Base-by-base conservation (phyloP, 2,113 vertebrate species). In the Promerops cafer region DNA sequence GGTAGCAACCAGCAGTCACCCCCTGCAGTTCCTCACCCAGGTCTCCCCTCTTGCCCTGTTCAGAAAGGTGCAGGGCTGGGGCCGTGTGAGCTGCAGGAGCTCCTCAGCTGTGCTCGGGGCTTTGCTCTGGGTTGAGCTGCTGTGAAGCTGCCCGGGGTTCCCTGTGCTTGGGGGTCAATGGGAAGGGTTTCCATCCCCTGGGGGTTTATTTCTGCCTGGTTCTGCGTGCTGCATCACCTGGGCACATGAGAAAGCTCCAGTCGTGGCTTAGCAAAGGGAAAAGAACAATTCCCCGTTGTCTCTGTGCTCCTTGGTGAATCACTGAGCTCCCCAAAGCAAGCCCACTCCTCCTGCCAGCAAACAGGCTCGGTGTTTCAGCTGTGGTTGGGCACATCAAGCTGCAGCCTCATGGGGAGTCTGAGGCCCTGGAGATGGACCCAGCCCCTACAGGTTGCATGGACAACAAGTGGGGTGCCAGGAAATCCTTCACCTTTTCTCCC, bases 1-100 rank as follows among this genome's bases (percentile, higher is more conserved):
- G 93, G 95, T 95, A 91, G 91, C 79, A 16, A 59, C 60, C 92
- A 77, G 74, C 81, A 75, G 81, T 71, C 90, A 28, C 91, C 95
- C 96, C 89, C 60, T 91, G 92, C 70, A 76, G 39, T 97, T 95
- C 87, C 94, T 90, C 60, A 84, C 90, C 26, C 64, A 95, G 94
- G 72, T 72, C 42, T 89, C 89, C 7, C 22, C 72, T 82, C 79
- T 71, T 52, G 31, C 83, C 83, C 74, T 45, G 27, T 45, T 71
- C 37, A 80, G 53, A 90, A 93, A 39, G 31, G 42, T 77, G 83
- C 44, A 33, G 57, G 66, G 57, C 84, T 27, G 56, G 90, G 70
- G 63, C 88, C 30, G 28, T 45, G 60, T 20, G 61, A 82, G 53
- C 53, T 89, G 44, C 10, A 21, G 54, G 33, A 39, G 16, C 56